These are phyloP conservation scores for Lepus timidus DNA, from an alignment of 2,113 vertebrate genomes.

Conservation along the genomic window DNA sequence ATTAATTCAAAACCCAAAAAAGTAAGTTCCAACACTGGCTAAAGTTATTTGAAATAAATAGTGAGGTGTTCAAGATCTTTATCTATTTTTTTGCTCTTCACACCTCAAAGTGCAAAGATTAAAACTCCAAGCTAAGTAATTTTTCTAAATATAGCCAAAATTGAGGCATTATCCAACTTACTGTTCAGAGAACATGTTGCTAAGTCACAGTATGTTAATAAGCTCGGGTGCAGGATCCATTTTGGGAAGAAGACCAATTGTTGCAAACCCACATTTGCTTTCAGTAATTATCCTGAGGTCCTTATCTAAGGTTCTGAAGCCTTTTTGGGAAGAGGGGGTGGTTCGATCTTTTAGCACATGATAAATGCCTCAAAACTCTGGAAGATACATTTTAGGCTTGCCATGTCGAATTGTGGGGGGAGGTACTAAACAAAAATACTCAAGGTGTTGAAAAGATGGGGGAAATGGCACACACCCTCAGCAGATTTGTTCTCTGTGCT, in stretches of 20 bases:
- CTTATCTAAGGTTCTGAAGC: conserved; percentile 39
- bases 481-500: conserved; percentile 37
- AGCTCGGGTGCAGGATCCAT: conserved; percentile 35
- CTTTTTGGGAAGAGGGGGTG: neutral
- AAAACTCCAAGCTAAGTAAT: conserved; percentile 9
- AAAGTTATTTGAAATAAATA: conserved; percentile 54
- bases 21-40: conserved; percentile 29
- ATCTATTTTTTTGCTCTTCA: conserved; percentile 26
- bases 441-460: neutral
- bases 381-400: neutral
- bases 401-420: too few species aligned
- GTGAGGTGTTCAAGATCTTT: neutral
- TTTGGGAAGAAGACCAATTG: conserved; percentile 48
- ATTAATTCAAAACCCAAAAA: conserved; percentile 57
- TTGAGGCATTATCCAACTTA: neutral
- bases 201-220: conserved; percentile 18
- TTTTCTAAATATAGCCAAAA: conserved; percentile 40
- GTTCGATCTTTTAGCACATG: conserved; percentile 48
- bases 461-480: conserved; percentile 3
- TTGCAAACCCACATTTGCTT: conserved; percentile 30
- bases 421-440: conserved; percentile 24
- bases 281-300: conserved; percentile 56
- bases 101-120: conserved; percentile 7
- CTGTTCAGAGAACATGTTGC: conserved; percentile 38
- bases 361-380: conserved; percentile 57